These are phyloP conservation scores for Oscheius sp. DNA, from an alignment of 1,140 invertebrate species.

Conservation along the genomic window DNA sequence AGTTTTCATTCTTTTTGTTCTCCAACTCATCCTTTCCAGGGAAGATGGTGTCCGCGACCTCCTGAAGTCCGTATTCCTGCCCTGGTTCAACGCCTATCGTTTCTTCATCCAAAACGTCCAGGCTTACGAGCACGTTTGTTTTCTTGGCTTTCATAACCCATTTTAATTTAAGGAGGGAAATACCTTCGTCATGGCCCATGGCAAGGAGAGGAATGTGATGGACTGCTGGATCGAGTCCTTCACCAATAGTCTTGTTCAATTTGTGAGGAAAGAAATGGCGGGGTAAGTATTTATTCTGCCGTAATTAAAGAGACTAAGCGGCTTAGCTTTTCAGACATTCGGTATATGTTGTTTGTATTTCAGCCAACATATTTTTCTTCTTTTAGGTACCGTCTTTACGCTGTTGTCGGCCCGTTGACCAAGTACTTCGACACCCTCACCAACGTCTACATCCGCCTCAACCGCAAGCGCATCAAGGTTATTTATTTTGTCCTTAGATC, in stretches of 20 bases:
- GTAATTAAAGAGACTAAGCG: too few species aligned
- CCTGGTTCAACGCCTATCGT: conserved; percentile 97
- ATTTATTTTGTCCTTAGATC: not conserved
- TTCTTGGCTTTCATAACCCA: conserved; percentile 63
- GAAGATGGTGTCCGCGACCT: conserved; percentile 94
- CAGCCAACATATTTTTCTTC: not conserved
- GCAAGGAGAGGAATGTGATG: conserved; percentile 77
- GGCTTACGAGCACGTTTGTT: conserved; percentile 72
- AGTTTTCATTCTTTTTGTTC: not conserved
- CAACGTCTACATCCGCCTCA: conserved; percentile 97
- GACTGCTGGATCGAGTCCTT: conserved; percentile 95
- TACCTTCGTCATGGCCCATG: not conserved
- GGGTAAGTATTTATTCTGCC: conserved; percentile 49
- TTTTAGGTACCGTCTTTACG: conserved; percentile 79
- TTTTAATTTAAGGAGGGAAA: not conserved
- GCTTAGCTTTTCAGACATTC: too few species aligned
- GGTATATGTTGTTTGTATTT: not conserved
- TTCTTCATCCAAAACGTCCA: conserved; percentile 90
- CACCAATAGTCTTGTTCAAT: conserved; percentile 83
- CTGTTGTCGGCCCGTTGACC: conserved; percentile 84
- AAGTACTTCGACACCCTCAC: conserved; percentile 96
- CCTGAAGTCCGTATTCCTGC: conserved; percentile 94
- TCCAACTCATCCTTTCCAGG: conserved; percentile 60
- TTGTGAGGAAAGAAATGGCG: conserved; percentile 86
- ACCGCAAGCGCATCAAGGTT: conserved; percentile 79